Evolutionary conservation across 2,797 vertebrate genomes (phyloP), one percentile per base, ranked within the genome.

Genomic region (Pseudochaenichthys georgianus): DNA sequence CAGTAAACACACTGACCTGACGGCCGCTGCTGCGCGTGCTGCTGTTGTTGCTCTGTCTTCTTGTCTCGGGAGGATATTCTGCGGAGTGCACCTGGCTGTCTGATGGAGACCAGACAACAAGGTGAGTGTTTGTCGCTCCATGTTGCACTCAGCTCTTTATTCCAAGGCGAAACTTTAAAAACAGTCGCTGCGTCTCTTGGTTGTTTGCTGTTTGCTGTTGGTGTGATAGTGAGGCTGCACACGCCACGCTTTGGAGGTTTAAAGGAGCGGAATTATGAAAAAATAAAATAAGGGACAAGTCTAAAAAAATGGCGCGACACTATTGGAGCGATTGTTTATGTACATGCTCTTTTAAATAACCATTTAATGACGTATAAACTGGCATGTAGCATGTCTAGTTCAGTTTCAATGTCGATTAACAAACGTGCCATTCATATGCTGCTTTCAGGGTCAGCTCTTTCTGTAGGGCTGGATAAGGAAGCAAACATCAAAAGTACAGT

Each of bases 61-160:
- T 51, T 10, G 65, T 67, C 31, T 68, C 73, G 0, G 66, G 59
- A 63, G 83, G 53, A 58, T 34, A 9, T 31, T 21, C 34, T 6
- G 53, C 34, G 72, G 58, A 81, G 53, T 21, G 82, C 62, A 83
- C 61, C 78, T 64, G 81, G 51, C 65, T 2, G 83, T 48, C 58
- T 34, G 41, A 95, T 96, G 95, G 95, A 95, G 82, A 90, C 88
- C 67, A 89, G 88, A 77, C 94, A 94, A 76, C 94, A 94, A 90
- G 95, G 95, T 96, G 83, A 93, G 94, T 78, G 19, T 0, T 38
- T 7, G 59, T 16, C 41, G 15, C 11, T 47, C 43, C 10, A 13
- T 4, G 43, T 3, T 13, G 11, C 3, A 38, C 4, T 10, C 5
- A 5, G 16, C n/a, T 28, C 3, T 23, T 13, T 15, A 1, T 47